phyloP scores from a whole-genome alignment of 2,113 vertebrate genomes.

The Anas platyrhynchos region DNA sequence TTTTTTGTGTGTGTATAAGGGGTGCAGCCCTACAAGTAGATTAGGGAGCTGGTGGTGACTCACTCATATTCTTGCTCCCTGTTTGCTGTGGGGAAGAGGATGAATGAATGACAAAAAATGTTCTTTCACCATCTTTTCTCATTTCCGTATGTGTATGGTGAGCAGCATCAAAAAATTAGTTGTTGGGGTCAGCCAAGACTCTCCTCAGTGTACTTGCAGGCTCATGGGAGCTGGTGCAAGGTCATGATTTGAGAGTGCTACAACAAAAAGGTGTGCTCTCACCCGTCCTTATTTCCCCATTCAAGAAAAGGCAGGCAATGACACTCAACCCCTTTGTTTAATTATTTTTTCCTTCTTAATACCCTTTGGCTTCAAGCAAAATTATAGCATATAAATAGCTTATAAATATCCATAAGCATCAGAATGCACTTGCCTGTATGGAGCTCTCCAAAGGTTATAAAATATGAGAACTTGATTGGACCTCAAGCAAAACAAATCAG shows the following conservation, averaged over 20 bases:
- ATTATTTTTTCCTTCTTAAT: background rate
- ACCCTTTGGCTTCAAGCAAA: background rate
- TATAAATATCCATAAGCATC: background rate
- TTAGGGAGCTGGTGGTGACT: background rate
- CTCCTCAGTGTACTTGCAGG: background rate
- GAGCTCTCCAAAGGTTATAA: background rate
- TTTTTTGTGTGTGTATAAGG: background rate
- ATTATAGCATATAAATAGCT: conserved; percentile 1
- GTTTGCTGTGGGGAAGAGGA: background rate
- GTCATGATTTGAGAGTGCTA: background rate
- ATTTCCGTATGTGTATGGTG: background rate
- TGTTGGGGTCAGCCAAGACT: background rate
- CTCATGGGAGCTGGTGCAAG: fast-evolving
- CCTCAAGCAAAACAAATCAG: conserved; percentile 5
- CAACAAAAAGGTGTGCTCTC: background rate
- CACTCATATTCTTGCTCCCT: background rate
- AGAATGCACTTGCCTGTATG: background rate
- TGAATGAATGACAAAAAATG: background rate
- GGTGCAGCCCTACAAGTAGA: background rate
- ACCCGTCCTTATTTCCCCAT: background rate
- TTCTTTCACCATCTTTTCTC: background rate
- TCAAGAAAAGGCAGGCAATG: background rate
- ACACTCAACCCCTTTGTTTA: background rate
- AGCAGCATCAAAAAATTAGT: background rate
- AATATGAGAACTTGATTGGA: conserved; percentile 7